phyloP scores from a whole-genome alignment of 2,888 invertebrate genomes.

The Anaspis maculata region DNA sequence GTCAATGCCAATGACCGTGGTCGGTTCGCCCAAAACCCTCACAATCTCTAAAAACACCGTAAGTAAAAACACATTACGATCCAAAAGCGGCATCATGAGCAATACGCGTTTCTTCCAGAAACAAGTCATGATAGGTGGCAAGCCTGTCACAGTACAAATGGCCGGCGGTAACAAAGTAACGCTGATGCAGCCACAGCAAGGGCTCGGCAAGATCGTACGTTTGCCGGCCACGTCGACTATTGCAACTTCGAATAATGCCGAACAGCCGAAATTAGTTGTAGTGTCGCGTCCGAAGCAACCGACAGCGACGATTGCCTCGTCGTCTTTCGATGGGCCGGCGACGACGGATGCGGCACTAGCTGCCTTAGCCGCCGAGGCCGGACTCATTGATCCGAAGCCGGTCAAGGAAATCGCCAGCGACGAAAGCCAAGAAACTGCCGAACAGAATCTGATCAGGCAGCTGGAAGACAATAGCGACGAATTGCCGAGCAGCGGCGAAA shows the following conservation, averaged over 20 bases:
- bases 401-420: constrained; percentile 19
- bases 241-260: constrained; percentile 25
- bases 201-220: constrained; percentile 36
- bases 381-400: constrained; percentile 47
- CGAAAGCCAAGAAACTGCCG: constrained; percentile 3
- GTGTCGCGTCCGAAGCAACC: constrained; percentile 48
- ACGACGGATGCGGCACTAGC: constrained; percentile 55
- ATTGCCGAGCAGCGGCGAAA: constrained; percentile 16
- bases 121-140: constrained; percentile 59
- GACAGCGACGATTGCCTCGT: constrained; percentile 49
- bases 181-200: constrained; percentile 42
- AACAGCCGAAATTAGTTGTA: constrained; percentile 43
- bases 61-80: constrained; percentile 17
- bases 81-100: too few relatives aligned
- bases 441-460: constrained; percentile 12
- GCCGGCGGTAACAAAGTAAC: constrained; percentile 56
- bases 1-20: constrained; percentile 48
- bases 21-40: constrained; percentile 50
- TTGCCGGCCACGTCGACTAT: constrained; percentile 35
- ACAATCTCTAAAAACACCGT: constrained; percentile 50
- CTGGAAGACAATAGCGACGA: constrained; percentile 9
- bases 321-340: constrained; percentile 50
- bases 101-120: constrained; percentile 44
- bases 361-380: constrained; percentile 55
- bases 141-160: constrained; percentile 65